These are phyloP conservation scores for Xiphydria camelus DNA, from an alignment of 2,888 invertebrate genomes.

Conservation along the genomic window DNA sequence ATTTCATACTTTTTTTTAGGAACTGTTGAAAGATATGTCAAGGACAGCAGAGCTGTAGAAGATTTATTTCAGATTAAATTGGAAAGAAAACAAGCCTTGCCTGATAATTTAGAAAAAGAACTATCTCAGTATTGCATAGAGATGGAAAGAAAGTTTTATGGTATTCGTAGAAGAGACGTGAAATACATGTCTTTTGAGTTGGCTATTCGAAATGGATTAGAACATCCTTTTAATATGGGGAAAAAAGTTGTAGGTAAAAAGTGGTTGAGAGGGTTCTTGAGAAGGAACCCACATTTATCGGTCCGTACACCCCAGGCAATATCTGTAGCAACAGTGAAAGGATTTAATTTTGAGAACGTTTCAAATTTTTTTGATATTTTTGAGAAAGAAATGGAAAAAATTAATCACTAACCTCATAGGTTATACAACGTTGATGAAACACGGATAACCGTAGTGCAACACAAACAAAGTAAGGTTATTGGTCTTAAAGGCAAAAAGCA, in stretches of 20 bases:
- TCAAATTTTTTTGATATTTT: background rate
- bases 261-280: background rate
- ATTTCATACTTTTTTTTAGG: too few relatives aligned
- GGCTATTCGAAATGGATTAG: too few relatives aligned
- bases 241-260: background rate
- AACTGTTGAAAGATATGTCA: too few relatives aligned
- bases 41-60: too few relatives aligned
- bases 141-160: too few relatives aligned
- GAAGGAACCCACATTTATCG: background rate
- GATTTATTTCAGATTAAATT: too few relatives aligned
- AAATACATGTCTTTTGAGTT: too few relatives aligned
- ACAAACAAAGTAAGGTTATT: slow-evolving; percentile 28
- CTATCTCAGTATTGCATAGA: too few relatives aligned
- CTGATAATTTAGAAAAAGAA: too few relatives aligned
- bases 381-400: slow-evolving; percentile 16
- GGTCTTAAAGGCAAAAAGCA: slow-evolving; percentile 33
- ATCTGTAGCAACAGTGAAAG: background rate
- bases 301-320: background rate
- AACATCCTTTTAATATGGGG: too few relatives aligned
- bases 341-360: background rate
- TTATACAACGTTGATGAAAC: slow-evolving; percentile 42
- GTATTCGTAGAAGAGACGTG: too few relatives aligned
- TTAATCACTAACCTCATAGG: slow-evolving; percentile 30
- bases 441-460: slow-evolving; percentile 33
- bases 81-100: too few relatives aligned